phyloP scores from a whole-genome alignment of 1,140 invertebrate species.

The Aphidius gifuensis region DNA sequence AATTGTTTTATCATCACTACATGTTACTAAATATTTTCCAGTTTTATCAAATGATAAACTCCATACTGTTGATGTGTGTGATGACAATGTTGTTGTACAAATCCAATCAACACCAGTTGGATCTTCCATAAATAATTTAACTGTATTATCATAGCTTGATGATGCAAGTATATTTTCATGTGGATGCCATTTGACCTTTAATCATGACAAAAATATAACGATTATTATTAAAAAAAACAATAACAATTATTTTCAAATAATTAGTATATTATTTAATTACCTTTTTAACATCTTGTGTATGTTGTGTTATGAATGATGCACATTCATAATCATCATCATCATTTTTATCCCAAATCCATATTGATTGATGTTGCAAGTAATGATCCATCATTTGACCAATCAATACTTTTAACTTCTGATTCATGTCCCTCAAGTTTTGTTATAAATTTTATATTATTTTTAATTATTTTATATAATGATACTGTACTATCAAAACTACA shows the following conservation, averaged over 20 bases:
- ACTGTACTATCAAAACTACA: slow-evolving; percentile 96
- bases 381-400: slow-evolving; percentile 85
- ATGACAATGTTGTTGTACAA: slow-evolving; percentile 77
- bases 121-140: slow-evolving; percentile 91
- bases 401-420: slow-evolving; percentile 96
- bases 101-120: slow-evolving; percentile 79
- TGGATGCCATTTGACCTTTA: slow-evolving; percentile 89
- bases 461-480: slow-evolving; percentile 85
- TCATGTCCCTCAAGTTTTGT: slow-evolving; percentile 97
- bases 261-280: too few species aligned
- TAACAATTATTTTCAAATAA: too few species aligned
- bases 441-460: slow-evolving; percentile 88
- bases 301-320: slow-evolving; percentile 88
- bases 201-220: slow-evolving; percentile 6
- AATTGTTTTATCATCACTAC: slow-evolving; percentile 88
- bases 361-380: slow-evolving; percentile 96
- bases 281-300: slow-evolving; percentile 94
- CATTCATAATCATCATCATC: slow-evolving; percentile 92
- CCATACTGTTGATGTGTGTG: slow-evolving; percentile 93
- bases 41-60: slow-evolving; percentile 79
- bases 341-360: slow-evolving; percentile 96
- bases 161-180: slow-evolving; percentile 85
- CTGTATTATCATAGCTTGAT: slow-evolving; percentile 93
- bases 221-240: too few species aligned
- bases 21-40: slow-evolving; percentile 82